These are phyloP conservation scores for Parnassius glacialis DNA, from an alignment of 2,888 invertebrate species.

Conservation along the genomic window DNA sequence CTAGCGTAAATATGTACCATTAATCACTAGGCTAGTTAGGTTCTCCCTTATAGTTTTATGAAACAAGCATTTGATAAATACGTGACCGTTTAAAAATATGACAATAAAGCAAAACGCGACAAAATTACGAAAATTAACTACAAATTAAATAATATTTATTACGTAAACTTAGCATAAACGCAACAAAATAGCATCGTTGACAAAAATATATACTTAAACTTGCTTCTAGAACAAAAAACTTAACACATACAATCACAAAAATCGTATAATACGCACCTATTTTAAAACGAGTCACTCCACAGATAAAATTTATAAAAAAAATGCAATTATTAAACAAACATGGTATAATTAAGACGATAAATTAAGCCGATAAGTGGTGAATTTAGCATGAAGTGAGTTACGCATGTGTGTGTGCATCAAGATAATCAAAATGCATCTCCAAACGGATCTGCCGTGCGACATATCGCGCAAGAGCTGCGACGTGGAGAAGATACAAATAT, in stretches of 20 bases:
- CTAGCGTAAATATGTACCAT: too few species aligned
- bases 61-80: slow-evolving; percentile 2
- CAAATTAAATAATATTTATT: too few species aligned
- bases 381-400: background rate
- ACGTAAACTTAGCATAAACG: too few species aligned
- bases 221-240: too few species aligned
- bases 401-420: slow-evolving; percentile 29
- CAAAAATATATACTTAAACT: too few species aligned
- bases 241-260: too few species aligned
- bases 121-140: background rate
- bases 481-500: slow-evolving; percentile 67
- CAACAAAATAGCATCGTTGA: too few species aligned
- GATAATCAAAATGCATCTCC: slow-evolving; percentile 69
- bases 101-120: background rate
- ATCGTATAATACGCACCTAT: too few species aligned
- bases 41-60: too few species aligned
- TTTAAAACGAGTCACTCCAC: too few species aligned
- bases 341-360: background rate
- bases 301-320: too few species aligned
- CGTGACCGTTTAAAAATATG: slow-evolving; percentile 1
- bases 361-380: slow-evolving; percentile 28
- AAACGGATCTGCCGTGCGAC: slow-evolving; percentile 66
- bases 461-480: slow-evolving; percentile 58
- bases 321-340: background rate
- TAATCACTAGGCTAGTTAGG: too few species aligned